Base-by-base conservation (phyloP, 1,140 invertebrate species). In the Oryzaephilus surinamensis region DNA sequence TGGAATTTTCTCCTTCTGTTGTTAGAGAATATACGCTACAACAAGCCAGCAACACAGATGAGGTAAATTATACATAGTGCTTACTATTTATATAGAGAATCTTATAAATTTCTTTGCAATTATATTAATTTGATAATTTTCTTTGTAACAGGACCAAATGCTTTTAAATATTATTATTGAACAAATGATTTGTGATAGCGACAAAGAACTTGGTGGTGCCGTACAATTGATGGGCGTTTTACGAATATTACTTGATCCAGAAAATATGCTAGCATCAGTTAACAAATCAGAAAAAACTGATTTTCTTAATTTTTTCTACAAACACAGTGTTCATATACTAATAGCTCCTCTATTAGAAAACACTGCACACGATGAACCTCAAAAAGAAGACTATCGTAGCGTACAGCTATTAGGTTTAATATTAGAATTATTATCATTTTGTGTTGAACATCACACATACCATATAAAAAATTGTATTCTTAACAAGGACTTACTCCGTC, bases 371-470 rank as follows among this genome's bases (percentile, higher is more conserved):
- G 87, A 91, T 45, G 80, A 79, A 54, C 86, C 88, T 10, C 79
- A 74, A 35, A 84, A 80, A 60, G 95, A 99, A 68, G 92, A 97
- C 65, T 96, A 95, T 60, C 83, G 91, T 63, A 94, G 89, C 33
- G 93, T 96, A 35, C 94, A 98, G 66, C 70, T 99, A 31, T 69
- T 97, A 26, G 88, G 91, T 29, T 70, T 98, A 32, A 93, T 99
- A 27, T 63, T 99, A 38, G 95, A 99, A 63, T 69, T 99, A 48
- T 69, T 99, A 32, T 90, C 91, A n/a, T 99, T 99, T 65, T 99
- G 95, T 67, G 92, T 99, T n/a, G 96, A 99, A 66, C 94, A 98
- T 72, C 97, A 99, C 67, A 90, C 88, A 29, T 97, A 95, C 70
- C 93, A 98, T 65, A 96, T 98, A 58, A 97, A 97, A 63, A 97